Evolutionary conservation across 2,888 invertebrate genomes (phyloP).

Genomic region (Drosophila multiciliata): DNA sequence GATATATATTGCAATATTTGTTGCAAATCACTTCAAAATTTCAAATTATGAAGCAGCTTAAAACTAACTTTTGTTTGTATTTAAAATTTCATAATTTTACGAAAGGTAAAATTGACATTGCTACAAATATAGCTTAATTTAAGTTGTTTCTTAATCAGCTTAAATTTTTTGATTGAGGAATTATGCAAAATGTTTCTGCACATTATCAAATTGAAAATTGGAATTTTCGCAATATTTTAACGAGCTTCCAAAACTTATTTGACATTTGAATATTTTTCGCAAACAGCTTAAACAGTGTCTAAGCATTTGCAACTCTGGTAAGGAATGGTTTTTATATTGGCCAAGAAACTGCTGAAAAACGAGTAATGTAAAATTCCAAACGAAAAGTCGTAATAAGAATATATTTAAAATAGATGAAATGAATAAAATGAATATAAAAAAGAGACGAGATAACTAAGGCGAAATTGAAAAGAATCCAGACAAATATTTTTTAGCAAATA

Average conservation of each 20-base stretch:
- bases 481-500: conserved; percentile 55
- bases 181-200: no score
- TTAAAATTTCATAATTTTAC: neutral
- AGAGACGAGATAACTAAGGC: neutral
- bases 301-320: conserved; percentile 1
- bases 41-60: neutral
- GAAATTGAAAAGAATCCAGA: conserved; percentile 29
- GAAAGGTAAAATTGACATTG: neutral
- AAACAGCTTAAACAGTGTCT: neutral
- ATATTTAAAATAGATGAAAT: conserved; percentile 25
- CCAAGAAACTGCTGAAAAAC: conserved; percentile 35
- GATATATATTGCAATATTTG: neutral
- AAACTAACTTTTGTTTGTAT: neutral
- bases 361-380: conserved; percentile 40
- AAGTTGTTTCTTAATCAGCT: no score
- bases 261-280: conserved; percentile 8
- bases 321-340: conserved; percentile 28
- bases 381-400: conserved; percentile 20
- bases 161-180: no score
- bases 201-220: no score
- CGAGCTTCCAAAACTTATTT: no score
- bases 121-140: no score
- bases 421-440: neutral
- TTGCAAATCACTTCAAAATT: neutral
- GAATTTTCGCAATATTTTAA: no score